These are phyloP conservation scores for Kryptolebias marmoratus DNA, from an alignment of 2,113 vertebrate species.

Conservation along the genomic window DNA sequence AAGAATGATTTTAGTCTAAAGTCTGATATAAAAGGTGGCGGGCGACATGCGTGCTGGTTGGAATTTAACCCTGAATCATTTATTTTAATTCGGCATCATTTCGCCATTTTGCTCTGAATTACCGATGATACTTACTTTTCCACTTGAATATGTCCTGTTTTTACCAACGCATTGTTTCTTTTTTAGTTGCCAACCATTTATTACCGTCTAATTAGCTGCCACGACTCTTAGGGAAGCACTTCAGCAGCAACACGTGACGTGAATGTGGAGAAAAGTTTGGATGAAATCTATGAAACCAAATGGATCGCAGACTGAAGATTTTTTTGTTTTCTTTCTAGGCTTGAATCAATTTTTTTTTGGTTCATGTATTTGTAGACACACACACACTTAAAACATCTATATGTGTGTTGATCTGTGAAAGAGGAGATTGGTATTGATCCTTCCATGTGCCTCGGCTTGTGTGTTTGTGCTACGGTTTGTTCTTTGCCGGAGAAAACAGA, in stretches of 20 bases:
- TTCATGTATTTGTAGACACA: background rate
- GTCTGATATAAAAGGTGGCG: no score
- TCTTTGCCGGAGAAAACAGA: background rate
- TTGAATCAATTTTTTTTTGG: conserved; percentile 2
- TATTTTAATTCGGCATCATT: no score
- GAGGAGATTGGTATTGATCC: conserved; percentile 44
- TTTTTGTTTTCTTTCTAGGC: background rate
- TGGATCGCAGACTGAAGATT: background rate
- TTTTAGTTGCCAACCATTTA: no score
- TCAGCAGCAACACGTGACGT: conserved; percentile 1
- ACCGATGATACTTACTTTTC: no score
- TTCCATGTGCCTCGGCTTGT: conserved; percentile 3
- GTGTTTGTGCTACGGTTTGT: background rate
- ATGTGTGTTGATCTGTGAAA: conserved; percentile 29
- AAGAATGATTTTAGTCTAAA: no score
- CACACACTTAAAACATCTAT: conserved; percentile 14
- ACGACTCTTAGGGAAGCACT: no score
- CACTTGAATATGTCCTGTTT: no score
- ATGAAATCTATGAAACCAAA: conserved; percentile 22
- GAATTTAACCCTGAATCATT: no score
- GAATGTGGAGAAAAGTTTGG: conserved; percentile 5
- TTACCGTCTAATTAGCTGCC: no score
- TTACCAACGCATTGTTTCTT: no score
- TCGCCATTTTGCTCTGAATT: no score
- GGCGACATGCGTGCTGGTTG: no score